Evolutionary conservation across 2,113 vertebrate species (phyloP).

Genomic region (Rousettus leschenaultii): DNA sequence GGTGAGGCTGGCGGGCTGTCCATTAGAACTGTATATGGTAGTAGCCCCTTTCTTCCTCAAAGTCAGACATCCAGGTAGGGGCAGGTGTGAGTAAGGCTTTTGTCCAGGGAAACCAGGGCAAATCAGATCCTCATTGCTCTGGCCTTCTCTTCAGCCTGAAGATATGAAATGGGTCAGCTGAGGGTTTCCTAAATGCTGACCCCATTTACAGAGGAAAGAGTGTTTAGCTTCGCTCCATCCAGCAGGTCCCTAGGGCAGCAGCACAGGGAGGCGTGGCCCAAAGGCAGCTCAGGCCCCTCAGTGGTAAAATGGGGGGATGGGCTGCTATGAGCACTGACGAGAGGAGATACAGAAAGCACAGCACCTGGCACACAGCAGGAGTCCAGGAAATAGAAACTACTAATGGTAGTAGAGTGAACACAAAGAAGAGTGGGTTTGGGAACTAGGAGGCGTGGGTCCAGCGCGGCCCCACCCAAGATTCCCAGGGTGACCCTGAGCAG

Average conservation of each 20-base stretch:
- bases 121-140: neutral
- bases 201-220: neutral
- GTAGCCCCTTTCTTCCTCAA: neutral
- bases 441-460: neutral
- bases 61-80: neutral
- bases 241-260: too few species aligned
- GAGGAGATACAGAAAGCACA: rapidly evolving
- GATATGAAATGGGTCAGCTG: neutral
- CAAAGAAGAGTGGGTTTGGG: neutral
- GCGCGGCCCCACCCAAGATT: neutral
- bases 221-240: neutral
- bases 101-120: neutral
- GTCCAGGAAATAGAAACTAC: neutral
- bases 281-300: too few species aligned
- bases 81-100: neutral
- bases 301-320: neutral
- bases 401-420: rapidly evolving
- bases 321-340: neutral
- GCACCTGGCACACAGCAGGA: neutral
- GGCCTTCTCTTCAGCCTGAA: neutral
- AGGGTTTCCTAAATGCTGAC: neutral
- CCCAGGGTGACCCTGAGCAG: neutral
- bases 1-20: neutral
- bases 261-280: rapidly evolving
- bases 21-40: neutral